Conservation (phyloP, 2,888 invertebrate genomes). For the Plemyria rubiginata region DNA sequence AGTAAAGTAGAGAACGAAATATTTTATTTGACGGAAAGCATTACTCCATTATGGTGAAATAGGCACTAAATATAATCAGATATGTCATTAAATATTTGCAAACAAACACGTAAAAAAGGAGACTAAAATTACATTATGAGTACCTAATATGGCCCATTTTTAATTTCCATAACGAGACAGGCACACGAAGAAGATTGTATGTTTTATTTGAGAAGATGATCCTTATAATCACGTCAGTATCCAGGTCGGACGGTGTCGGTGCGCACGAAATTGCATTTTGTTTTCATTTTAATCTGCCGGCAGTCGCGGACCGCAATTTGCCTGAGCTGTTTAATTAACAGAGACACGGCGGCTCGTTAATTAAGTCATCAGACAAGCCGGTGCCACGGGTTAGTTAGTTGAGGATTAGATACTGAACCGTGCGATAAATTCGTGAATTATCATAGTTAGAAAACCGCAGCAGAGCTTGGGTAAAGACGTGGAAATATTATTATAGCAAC, state of each 20-base stretch:
- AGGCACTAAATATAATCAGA: too few species aligned
- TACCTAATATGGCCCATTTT: constrained; percentile 22
- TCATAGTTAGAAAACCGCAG: constrained; percentile 43
- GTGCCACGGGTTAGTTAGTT: constrained; percentile 60
- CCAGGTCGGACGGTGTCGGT: constrained; percentile 50
- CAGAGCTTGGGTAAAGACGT: background rate
- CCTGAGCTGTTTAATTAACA: constrained; percentile 80
- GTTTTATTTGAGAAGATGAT: constrained; percentile 23
- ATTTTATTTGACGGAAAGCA: too few species aligned
- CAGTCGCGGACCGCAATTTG: constrained; percentile 74
- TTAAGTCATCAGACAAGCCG: constrained; percentile 81
- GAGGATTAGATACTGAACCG: constrained; percentile 70
- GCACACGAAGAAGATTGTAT: constrained; percentile 21
- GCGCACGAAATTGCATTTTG: constrained; percentile 74
- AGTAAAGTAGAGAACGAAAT: too few species aligned
- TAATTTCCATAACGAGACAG: constrained; percentile 24
- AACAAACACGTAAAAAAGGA: constrained; percentile 20
- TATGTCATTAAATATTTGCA: constrained; percentile 15
- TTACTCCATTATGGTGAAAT: too few species aligned
- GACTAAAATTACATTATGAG: constrained; percentile 11
- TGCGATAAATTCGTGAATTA: constrained; percentile 68
- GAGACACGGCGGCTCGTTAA: constrained; percentile 81
- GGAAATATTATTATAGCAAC: background rate
- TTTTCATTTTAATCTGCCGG: constrained; percentile 69
- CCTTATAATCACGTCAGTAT: constrained; percentile 52